Evolutionary conservation across 2,797 vertebrate species (phyloP).

Genomic region (Takifugu ocellatus): DNA sequence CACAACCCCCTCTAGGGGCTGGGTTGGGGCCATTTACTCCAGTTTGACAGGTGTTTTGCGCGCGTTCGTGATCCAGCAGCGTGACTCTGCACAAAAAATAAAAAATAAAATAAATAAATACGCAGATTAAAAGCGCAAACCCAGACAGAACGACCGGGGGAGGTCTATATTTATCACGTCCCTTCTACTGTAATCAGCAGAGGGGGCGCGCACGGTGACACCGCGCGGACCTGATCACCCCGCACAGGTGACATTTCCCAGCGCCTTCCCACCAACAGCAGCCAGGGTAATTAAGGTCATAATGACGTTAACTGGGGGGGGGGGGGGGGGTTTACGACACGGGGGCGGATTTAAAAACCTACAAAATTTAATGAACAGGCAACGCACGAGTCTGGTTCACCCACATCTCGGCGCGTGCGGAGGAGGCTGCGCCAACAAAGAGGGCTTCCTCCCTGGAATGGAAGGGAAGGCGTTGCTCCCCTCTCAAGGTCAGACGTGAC

Average conservation of each 20-base stretch:
- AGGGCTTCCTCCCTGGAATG: conserved; percentile 55
- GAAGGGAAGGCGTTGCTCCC: conserved; percentile 50
- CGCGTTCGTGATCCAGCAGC: background rate
- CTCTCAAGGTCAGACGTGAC: conserved; percentile 63
- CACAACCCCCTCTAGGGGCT: conserved; percentile 34
- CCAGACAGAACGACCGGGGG: too few relatives aligned
- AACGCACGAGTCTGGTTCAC: too few relatives aligned
- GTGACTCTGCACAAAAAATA: too few relatives aligned
- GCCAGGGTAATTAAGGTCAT: conserved; percentile 17
- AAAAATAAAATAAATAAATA: background rate
- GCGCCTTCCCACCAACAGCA: conserved; percentile 12
- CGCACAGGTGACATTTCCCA: conserved; percentile 32
- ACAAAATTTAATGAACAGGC: too few relatives aligned
- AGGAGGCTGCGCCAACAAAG: conserved; percentile 31
- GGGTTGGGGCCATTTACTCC: conserved; percentile 28
- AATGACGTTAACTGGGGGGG: too few relatives aligned
- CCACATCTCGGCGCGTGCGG: too few relatives aligned
- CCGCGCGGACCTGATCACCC: conserved; percentile 47
- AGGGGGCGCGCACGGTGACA: conserved; percentile 32
- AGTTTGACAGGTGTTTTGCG: conserved; percentile 68
- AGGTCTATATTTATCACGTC: conserved; percentile 30
- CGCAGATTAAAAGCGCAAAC: background rate
- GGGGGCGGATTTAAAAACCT: too few relatives aligned
- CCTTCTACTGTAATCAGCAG: conserved; percentile 50
- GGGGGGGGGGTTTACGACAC: too few relatives aligned